Evolutionary conservation across 2,113 vertebrate genomes (phyloP), one percentile per base, ranked within the genome.

Genomic region (Syngnathus scovelli): DNA sequence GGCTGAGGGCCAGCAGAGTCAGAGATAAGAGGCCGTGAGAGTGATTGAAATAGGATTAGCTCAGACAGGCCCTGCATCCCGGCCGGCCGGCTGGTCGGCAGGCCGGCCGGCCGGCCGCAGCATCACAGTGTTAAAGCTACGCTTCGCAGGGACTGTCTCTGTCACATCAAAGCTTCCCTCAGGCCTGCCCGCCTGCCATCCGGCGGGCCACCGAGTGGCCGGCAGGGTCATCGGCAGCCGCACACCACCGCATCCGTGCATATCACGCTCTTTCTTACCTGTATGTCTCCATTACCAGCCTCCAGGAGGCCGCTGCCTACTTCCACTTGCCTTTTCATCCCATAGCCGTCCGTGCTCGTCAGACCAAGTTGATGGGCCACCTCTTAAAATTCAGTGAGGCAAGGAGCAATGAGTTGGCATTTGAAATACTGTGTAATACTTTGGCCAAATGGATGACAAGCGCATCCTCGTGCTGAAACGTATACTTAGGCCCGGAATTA

Each of bases 1-100:
- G 80, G 76, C 74, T 23, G 67, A 71, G 78, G 85, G 84, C 79
- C 84, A 75, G 80, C 66, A n/a, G 79, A 82, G 84, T 83, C 78
- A 73, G 79, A 88, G 86, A 89, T 88, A 87, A 89, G 86, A 86
- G 86, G 74, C 79, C 67, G 78, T 67, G 66, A 86, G 86, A 89
- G 87, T 89, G 88, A 90, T 88, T 89, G 89, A 88, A 90, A 88
- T 85, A 72, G 85, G 87, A 90, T 89, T 90, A 90, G 85, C 78
- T 81, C 75, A 87, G 87, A 87, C 86, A 83, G 83, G 81, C 84
- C 71, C 80, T 79, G 83, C 80, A 83, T 84, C 80, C 78, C 64
- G 74, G 80, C 27, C 27, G 27, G 27, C 27, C 27, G 27, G 23
- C 23, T 27, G 27, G 27, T n/a, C n/a, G n/a, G n/a, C n/a, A n/a